These are phyloP conservation scores for Epinotia bilunana DNA, from an alignment of 2,888 invertebrate species.

Conservation along the genomic window DNA sequence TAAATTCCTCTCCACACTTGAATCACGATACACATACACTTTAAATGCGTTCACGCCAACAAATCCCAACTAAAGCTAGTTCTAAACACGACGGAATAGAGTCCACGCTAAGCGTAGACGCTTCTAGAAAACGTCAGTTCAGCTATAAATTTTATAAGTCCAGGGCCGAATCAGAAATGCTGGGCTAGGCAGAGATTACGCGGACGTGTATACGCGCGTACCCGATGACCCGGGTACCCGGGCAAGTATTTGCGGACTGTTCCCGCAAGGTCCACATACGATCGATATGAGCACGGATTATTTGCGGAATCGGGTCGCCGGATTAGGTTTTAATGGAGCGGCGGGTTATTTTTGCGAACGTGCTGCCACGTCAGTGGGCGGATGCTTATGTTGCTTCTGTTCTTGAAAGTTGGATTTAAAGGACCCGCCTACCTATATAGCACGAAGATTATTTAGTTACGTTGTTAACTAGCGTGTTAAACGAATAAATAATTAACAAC, in stretches of 20 bases:
- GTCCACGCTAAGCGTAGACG: neutral
- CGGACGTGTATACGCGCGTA: constrained; percentile 59
- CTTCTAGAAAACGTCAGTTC: constrained; percentile 66
- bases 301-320: constrained; percentile 44
- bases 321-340: constrained; percentile 36
- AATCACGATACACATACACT: constrained; percentile 70
- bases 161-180: constrained; percentile 72
- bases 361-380: neutral
- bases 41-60: constrained; percentile 52
- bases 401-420: neutral
- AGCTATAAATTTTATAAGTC: constrained; percentile 84
- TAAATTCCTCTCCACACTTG: constrained; percentile 67
- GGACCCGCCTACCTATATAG: neutral
- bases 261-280: constrained; percentile 14
- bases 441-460: neutral
- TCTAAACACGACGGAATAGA: constrained; percentile 4
- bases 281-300: constrained; percentile 42
- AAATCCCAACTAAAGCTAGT: neutral
- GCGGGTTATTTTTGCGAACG: constrained; percentile 33
- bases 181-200: constrained; percentile 75
- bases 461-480: no score
- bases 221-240: constrained; percentile 24
- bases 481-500: no score
- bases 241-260: constrained; percentile 18
- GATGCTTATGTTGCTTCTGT: neutral